Percentiles rank a stretch among this genome's conserved stretches.
Evolutionary conservation across 2,797 vertebrate species (phyloP).

Genomic region (Eupleurogrammus muticus): DNA sequence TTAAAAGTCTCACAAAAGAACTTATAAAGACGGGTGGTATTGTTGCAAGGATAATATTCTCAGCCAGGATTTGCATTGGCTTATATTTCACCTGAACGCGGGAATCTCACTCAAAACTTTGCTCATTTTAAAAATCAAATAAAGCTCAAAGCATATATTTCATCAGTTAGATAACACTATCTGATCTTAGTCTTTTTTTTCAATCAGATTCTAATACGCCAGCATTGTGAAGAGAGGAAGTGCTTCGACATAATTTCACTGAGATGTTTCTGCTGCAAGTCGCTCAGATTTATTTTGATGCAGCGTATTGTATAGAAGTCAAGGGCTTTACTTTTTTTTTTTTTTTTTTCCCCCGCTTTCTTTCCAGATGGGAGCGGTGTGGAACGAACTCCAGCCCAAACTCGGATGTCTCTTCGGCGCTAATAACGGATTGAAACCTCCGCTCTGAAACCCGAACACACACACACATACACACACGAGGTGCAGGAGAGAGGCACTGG

Average conservation of each 20-base stretch:
- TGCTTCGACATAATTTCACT: background rate
- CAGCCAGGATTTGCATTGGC: constrained; percentile 11
- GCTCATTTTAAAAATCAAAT: constrained; percentile 11
- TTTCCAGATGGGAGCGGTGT: constrained; percentile 94
- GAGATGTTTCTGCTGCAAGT: background rate
- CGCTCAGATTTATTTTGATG: background rate
- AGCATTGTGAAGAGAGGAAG: background rate
- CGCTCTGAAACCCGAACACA: constrained; percentile 76
- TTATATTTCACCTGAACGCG: constrained; percentile 28
- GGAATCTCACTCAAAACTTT: constrained; percentile 4
- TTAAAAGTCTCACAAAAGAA: constrained; percentile 33
- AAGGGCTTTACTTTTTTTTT: background rate
- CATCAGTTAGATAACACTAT: background rate
- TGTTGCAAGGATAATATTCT: constrained; percentile 19
- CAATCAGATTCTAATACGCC: background rate
- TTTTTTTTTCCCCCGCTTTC: too few relatives aligned
- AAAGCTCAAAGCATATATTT: constrained; percentile 3
- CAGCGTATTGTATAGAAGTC: background rate
- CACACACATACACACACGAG: too few relatives aligned
- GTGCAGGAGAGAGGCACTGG: constrained; percentile 28
- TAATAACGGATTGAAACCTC: constrained; percentile 79
- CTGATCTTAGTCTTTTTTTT: constrained; percentile 6
- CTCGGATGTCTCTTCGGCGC: constrained; percentile 90
- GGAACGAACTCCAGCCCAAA: constrained; percentile 96
- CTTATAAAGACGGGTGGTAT: constrained; percentile 40